phyloP scores from a whole-genome alignment of 2,797 vertebrate genomes.

The Poecilia picta region DNA sequence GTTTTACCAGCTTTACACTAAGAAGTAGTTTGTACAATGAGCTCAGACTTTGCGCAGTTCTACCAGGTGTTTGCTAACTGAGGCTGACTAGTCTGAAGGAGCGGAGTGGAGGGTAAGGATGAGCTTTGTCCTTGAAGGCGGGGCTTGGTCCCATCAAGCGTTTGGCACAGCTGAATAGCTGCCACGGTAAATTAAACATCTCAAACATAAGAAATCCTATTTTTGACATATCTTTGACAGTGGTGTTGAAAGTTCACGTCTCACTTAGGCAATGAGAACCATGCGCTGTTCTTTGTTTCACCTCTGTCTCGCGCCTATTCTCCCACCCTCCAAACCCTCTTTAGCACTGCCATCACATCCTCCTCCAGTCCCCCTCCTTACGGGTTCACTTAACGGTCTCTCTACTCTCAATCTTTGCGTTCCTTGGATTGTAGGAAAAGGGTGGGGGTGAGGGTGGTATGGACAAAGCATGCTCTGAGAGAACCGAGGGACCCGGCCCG shows the following conservation, averaged over 20 bases:
- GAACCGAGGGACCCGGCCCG: slow-evolving; percentile 63
- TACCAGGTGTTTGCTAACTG: too few species aligned
- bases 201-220: too few species aligned
- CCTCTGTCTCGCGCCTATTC: slow-evolving; percentile 25
- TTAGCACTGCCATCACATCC: slow-evolving; percentile 53
- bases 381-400: slow-evolving; percentile 23
- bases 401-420: slow-evolving; percentile 26
- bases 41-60: too few species aligned
- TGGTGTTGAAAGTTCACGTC: not conserved
- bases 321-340: slow-evolving; percentile 32
- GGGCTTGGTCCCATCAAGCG: too few species aligned
- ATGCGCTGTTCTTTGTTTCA: not conserved
- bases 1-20: too few species aligned
- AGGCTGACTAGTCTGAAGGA: too few species aligned
- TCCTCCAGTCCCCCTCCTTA: slow-evolving; percentile 23
- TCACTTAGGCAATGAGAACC: not conserved
- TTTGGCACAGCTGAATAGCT: too few species aligned
- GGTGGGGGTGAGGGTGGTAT: slow-evolving; percentile 27
- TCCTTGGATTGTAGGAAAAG: slow-evolving; percentile 38
- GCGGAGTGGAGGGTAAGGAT: too few species aligned
- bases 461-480: slow-evolving; percentile 77
- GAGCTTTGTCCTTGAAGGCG: too few species aligned
- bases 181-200: too few species aligned
- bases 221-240: too few species aligned
- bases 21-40: too few species aligned